Evolutionary conservation across 2,113 vertebrate genomes (phyloP), one percentile per base, ranked within the genome.

Genomic region (Corythornis madagascariensis): DNA sequence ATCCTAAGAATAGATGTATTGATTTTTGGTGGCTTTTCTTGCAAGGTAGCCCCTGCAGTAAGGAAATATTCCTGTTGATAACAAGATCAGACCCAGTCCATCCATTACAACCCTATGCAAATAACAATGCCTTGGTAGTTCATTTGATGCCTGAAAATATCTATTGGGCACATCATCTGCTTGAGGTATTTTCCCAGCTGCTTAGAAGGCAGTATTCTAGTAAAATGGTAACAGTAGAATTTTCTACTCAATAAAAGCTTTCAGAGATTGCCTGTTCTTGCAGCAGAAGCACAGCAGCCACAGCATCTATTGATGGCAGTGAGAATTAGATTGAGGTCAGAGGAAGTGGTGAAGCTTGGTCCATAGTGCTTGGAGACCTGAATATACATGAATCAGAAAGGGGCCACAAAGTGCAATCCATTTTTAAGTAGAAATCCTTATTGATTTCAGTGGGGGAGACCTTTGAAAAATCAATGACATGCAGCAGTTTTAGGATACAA

Each of bases 381-480:
- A 29, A 67, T 91, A 74, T 48, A 47, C 31, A 20, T 71, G 38
- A 67, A 61, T 74, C 79, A 26, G 75, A 87, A 73, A 82, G 43
- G 47, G 52, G 73, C 72, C 72, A 70, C 85, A 81, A 81, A 94
- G 72, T 67, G 61, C 88, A 88, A 80, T 86, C 79, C 56, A 9
- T 95, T 91, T 90, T 88, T 88, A 91, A 88, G 79, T 66, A 83
- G 82, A 93, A 77, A 16, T 94, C 72, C 64, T 77, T 86, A 95
- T 88, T 86, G 95, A 95, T 96, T 95, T 86, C 69, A 25, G 60
- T 25, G 33, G 75, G 82, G 86, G 85, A 95, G 90, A 88, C 85
- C 69, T 93, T 69, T 80, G 79, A 45, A 77, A 92, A 93, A 94
- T 95, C 92, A 21, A 86, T 94, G 92, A 57, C 22, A 15, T 18